A percentile compares a stretch with the other conserved stretches of the same genome.
Evolutionary conservation across 1,140 invertebrate species (phyloP).

Genomic region (Scaptomyza graminum): DNA sequence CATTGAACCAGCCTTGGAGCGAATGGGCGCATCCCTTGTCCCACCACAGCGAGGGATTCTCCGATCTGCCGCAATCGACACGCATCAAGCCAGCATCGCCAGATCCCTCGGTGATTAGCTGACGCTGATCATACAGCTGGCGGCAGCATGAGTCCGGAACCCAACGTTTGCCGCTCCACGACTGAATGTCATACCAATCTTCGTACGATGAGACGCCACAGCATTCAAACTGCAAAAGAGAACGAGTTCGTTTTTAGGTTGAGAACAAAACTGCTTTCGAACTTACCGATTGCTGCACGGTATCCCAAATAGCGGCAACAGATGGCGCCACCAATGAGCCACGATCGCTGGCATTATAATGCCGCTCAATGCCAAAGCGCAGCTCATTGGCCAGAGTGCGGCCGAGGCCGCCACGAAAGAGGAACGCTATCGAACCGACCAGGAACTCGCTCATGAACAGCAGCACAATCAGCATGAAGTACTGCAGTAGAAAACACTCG

Average conservation of each 20-base stretch:
- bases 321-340: conserved; percentile 85
- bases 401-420: conserved; percentile 89
- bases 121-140: conserved; percentile 84
- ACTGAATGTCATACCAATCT: conserved; percentile 93
- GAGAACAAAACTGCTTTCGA: conserved; percentile 2
- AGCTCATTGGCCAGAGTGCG: conserved; percentile 88
- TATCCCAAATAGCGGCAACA: conserved; percentile 89
- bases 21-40: conserved; percentile 88
- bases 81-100: conserved; percentile 62
- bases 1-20: conserved; percentile 88
- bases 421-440: conserved; percentile 90
- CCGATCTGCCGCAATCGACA: conserved; percentile 82
- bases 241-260: background rate
- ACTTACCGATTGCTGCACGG: conserved; percentile 88
- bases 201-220: conserved; percentile 93
- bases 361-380: conserved; percentile 87
- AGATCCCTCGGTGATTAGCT: conserved; percentile 83
- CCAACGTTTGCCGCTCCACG: conserved; percentile 89
- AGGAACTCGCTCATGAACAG: conserved; percentile 92
- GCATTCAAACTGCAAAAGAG: conserved; percentile 88
- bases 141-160: conserved; percentile 93
- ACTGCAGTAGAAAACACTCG: conserved; percentile 85
- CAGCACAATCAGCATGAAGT: conserved; percentile 92
- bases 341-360: conserved; percentile 88
- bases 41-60: conserved; percentile 87